phyloP scores from a whole-genome alignment of 2,888 invertebrate species.

The Hecatera dysodea region DNA sequence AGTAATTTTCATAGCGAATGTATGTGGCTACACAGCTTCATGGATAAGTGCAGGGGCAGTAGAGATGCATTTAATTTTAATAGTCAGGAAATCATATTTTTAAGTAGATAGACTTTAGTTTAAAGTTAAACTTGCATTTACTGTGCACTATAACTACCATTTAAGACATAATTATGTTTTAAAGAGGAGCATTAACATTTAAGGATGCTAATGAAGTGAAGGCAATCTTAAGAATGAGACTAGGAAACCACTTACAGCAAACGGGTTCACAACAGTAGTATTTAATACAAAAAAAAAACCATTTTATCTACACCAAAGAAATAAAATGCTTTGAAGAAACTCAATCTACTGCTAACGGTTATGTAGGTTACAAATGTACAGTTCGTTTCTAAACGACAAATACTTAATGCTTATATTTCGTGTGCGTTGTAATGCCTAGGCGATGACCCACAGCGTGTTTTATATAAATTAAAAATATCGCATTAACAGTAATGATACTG shows the following conservation, averaged over 20 bases:
- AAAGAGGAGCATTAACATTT: neutral
- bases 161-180: neutral
- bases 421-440: constrained; percentile 39
- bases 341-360: neutral
- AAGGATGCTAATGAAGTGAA: neutral
- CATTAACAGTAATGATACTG: constrained; percentile 45
- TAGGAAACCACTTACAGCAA: neutral
- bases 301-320: neutral
- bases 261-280: neutral
- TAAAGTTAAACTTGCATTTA: neutral
- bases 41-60: constrained; percentile 17
- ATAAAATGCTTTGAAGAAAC: constrained; percentile 2
- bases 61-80: constrained; percentile 22
- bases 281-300: neutral
- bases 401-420: constrained; percentile 54
- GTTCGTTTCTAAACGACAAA: constrained; percentile 22
- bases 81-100: constrained; percentile 13
- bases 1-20: constrained; percentile 28
- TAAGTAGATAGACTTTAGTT: constrained; percentile 2
- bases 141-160: neutral
- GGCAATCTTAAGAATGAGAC: neutral
- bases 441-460: constrained; percentile 39
- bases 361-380: constrained; percentile 25
- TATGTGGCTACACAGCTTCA: constrained; percentile 12
- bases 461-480: constrained; percentile 53